A percentile compares a stretch with the other conserved stretches of the same genome.
These are phyloP conservation scores for Hydrolagus colliei DNA, from an alignment of 2,797 vertebrate species.

Conservation along the genomic window DNA sequence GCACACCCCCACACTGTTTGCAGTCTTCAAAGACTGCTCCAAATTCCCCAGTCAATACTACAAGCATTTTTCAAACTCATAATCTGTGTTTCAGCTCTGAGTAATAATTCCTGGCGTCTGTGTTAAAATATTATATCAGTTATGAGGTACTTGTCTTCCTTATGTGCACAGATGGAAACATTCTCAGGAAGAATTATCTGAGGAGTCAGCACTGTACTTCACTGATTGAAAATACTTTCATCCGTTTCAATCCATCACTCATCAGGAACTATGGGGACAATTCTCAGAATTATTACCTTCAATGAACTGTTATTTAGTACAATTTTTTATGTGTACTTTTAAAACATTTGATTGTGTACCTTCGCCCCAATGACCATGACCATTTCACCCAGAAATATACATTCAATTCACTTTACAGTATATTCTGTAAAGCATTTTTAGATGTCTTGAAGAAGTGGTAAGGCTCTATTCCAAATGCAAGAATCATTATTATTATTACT, in stretches of 20 bases:
- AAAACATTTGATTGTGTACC: too few species aligned
- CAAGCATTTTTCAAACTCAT: conserved; percentile 2
- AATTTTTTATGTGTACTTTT: too few species aligned
- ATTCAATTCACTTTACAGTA: too few species aligned
- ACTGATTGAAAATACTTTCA: not conserved
- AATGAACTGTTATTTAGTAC: too few species aligned
- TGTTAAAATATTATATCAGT: conserved; percentile 2
- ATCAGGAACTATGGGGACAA: not conserved
- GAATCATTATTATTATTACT: too few species aligned
- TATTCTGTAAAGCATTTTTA: too few species aligned
- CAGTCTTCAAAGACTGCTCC: not conserved
- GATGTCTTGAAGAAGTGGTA: too few species aligned
- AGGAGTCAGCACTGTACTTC: not conserved
- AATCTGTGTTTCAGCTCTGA: not conserved
- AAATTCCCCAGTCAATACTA: not conserved
- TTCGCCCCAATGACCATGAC: too few species aligned
- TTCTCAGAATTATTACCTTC: not conserved
- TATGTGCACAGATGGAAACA: not conserved
- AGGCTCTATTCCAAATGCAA: too few species aligned
- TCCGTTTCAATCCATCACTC: not conserved
- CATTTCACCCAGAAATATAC: too few species aligned
- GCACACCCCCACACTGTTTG: not conserved
- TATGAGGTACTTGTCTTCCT: not conserved
- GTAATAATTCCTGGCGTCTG: not conserved
- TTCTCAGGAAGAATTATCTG: not conserved